Conservation (phyloP, 2,113 vertebrate species). For the Nannobrachium achirus region DNA sequence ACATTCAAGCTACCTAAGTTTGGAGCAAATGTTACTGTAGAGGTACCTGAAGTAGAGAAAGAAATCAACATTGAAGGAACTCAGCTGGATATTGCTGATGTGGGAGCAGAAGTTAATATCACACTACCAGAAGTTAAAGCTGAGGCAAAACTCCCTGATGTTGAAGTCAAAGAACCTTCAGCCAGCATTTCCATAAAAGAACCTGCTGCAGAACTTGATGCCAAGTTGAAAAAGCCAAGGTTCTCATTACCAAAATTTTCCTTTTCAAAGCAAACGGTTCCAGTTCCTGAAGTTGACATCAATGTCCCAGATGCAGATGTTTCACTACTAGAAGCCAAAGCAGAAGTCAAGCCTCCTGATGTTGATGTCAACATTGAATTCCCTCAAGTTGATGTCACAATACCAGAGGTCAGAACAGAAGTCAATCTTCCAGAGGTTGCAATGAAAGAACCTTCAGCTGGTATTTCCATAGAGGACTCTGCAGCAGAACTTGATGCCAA, state of each 20-base stretch:
- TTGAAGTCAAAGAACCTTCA: slow-evolving; percentile 16
- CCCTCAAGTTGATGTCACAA: slow-evolving; percentile 31
- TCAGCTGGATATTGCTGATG: neutral
- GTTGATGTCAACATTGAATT: slow-evolving; percentile 40
- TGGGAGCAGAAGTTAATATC: neutral
- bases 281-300: neutral
- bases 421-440: slow-evolving; percentile 18
- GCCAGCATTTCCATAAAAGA: neutral
- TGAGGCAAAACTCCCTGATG: slow-evolving; percentile 21
- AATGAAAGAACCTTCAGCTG: slow-evolving; percentile 21
- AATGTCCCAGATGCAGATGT: neutral
- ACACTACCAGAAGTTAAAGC: slow-evolving; percentile 21
- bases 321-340: slow-evolving; percentile 6
- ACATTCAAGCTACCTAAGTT: neutral
- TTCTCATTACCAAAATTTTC: slow-evolving; percentile 12
- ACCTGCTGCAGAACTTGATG: slow-evolving; percentile 2
- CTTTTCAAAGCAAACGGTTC: slow-evolving; percentile 32
- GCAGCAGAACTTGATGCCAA: slow-evolving; percentile 41
- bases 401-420: slow-evolving; percentile 38
- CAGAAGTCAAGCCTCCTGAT: slow-evolving; percentile 29
- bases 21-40: neutral
- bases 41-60: neutral
- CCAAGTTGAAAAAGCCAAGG: slow-evolving; percentile 10
- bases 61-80: neutral
- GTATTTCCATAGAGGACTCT: slow-evolving; percentile 10